phyloP scores from a whole-genome alignment of 37 sponge, comb jelly and placozoan species.

The Agelas oroides region DNA sequence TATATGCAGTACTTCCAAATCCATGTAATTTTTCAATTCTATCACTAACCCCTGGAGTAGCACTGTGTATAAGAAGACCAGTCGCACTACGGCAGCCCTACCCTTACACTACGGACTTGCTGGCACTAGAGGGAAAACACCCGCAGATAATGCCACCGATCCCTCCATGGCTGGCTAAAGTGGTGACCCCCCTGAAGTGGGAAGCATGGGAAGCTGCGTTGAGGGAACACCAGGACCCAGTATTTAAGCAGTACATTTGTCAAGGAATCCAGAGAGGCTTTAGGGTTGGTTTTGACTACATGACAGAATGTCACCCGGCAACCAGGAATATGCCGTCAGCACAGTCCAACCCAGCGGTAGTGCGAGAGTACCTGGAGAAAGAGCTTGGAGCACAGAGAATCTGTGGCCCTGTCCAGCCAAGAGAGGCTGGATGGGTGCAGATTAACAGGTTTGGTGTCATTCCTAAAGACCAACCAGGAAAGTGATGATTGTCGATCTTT shows the following conservation, averaged over 20 bases:
- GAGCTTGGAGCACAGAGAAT: slow-evolving; percentile 3
- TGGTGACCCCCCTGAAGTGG: not conserved
- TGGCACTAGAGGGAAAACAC: no score
- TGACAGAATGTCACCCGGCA: not conserved
- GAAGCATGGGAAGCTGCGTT: not conserved
- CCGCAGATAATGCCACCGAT: no score
- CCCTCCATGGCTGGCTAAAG: not conserved
- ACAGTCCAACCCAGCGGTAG: not conserved
- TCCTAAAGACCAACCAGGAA: not conserved
- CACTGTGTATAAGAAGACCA: no score
- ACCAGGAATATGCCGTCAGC: slow-evolving; percentile 26
- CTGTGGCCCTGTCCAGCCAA: slow-evolving; percentile 1
- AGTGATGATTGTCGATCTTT: no score
- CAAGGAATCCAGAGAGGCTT: not conserved
- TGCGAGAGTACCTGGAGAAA: slow-evolving; percentile 16
- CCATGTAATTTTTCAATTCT: no score
- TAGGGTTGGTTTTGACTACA: not conserved
- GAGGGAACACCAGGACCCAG: not conserved
- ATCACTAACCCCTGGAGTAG: no score
- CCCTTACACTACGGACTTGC: no score
- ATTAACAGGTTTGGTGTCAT: slow-evolving; percentile 5
- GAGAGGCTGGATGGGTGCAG: not conserved
- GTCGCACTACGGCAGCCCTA: no score
- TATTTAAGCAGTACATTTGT: not conserved
- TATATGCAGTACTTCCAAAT: no score